Base-by-base conservation (phyloP, 2,888 invertebrate genomes). In the Polydrusus tereticollis region DNA sequence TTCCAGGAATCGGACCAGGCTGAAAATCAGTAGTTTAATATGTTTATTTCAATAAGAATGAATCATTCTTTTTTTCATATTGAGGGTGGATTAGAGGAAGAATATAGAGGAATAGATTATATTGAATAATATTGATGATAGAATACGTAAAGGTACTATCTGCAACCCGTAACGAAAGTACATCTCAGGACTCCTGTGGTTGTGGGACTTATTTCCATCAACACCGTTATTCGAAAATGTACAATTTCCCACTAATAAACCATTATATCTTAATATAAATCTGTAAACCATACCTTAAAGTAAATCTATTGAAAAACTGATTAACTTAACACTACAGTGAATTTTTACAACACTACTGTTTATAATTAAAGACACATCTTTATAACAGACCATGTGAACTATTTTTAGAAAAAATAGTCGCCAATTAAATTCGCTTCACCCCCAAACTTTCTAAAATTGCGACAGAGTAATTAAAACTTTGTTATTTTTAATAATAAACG, bases 1-100 rank as follows among this genome's bases (percentile, higher is more conserved):
- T 91, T 26, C 94, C 94, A 1, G 94, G 94, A 78, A 94, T 90
- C 59, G 94, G 92, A 2, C 92, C 92, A 18, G 93, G 93, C 93
- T 93, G 86, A 73, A 85, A 82, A 72, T 62, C 65, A 69, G 60
- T 65, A 41, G 1, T 5, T 5, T 1, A 41, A 16, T 41, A 41
- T n/a, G 7, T 26, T 3, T 7, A 26, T 26, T 26, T 26, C 26
- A 26, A 5, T 26, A 5, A 5, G 7, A 26, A 26, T 26, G 7
- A 7, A 7, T 36, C 10, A 10, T 12, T n/a, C n/a, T n/a, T n/a
- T n/a, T n/a, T n/a, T n/a, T n/a, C n/a, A n/a, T n/a, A n/a, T n/a
- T n/a, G n/a, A n/a, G n/a, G n/a, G n/a, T n/a, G n/a, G n/a, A n/a
- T n/a, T n/a, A n/a, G n/a, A n/a, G n/a, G n/a, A n/a, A n/a, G n/a